A percentile compares a stretch with the other conserved stretches of the same genome.
phyloP scores from a whole-genome alignment of 2,797 vertebrate species.

The Sebastes hubbsi region DNA sequence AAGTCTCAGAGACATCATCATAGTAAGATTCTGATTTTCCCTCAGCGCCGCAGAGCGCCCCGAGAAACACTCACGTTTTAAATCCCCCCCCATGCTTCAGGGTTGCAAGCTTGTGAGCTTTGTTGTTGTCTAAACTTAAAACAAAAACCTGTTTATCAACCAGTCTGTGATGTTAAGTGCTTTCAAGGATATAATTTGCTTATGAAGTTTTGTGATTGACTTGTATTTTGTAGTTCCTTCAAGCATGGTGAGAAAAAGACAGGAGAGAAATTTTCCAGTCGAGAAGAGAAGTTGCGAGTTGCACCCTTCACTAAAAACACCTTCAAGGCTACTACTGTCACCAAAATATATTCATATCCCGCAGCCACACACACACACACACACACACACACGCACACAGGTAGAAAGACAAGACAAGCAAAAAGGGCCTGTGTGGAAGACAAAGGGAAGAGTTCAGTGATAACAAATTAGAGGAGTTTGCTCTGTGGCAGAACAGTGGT shows the following conservation, averaged over 20 bases:
- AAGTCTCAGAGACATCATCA: neutral
- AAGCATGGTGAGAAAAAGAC: neutral
- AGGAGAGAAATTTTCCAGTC: neutral
- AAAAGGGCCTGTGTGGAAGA: slow-evolving; percentile 36
- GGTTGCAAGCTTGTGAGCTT: neutral
- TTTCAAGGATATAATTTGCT: neutral
- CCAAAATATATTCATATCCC: slow-evolving; percentile 7
- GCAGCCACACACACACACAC: neutral
- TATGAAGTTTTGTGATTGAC: neutral
- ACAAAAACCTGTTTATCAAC: neutral
- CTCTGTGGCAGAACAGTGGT: slow-evolving; percentile 72
- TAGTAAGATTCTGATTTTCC: neutral
- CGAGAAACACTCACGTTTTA: neutral
- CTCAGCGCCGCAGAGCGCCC: neutral
- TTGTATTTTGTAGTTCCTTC: slow-evolving; percentile 1
- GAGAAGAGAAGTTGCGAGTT: neutral
- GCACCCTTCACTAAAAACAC: slow-evolving; percentile 4
- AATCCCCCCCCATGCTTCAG: neutral
- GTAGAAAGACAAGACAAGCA: slow-evolving; percentile 20
- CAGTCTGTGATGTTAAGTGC: neutral
- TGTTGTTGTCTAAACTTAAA: neutral
- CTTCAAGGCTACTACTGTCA: slow-evolving; percentile 15
- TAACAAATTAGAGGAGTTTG: slow-evolving; percentile 71
- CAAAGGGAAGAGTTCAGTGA: slow-evolving; percentile 63
- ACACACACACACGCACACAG: neutral